Percentiles rank a stretch among this genome's conserved stretches.
phyloP scores from a whole-genome alignment of 64 coral and sea anemone genomes.

The Acropora yongei region DNA sequence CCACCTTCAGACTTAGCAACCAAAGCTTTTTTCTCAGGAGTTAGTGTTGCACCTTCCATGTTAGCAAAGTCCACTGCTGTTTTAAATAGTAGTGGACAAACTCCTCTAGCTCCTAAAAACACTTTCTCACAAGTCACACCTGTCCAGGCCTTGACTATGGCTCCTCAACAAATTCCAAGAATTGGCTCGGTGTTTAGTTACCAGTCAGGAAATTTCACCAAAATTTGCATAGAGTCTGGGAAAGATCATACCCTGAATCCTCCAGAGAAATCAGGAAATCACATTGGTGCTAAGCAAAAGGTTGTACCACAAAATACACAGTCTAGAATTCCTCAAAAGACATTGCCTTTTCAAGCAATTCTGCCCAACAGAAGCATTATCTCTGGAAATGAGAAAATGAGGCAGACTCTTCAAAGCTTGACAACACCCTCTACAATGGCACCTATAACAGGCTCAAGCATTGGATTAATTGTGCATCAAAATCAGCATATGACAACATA shows the following conservation, averaged over 20 bases:
- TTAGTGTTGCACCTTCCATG: slow-evolving; percentile 11
- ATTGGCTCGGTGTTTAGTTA: slow-evolving; percentile 37
- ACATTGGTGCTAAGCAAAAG: background rate
- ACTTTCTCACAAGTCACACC: background rate
- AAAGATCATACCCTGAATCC: slow-evolving; percentile 15
- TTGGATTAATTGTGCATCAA: background rate
- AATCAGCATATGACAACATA: background rate
- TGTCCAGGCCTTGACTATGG: background rate
- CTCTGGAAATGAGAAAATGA: background rate
- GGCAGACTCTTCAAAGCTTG: slow-evolving; percentile 27
- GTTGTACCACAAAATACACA: background rate
- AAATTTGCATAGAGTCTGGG: slow-evolving; percentile 25
- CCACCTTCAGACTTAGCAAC: background rate
- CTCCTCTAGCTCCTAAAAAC: background rate
- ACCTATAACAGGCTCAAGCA: background rate
- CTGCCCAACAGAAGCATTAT: background rate
- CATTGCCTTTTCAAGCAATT: background rate
- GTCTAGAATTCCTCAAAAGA: background rate
- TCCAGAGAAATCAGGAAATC: background rate
- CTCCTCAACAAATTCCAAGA: slow-evolving; percentile 12
- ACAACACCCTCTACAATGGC: background rate
- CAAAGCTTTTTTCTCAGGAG: background rate
- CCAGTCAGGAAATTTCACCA: background rate
- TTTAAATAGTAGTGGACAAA: slow-evolving; percentile 5
- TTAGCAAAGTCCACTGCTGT: background rate